Percentiles rank a stretch among this genome's conserved stretches.
phyloP scores from a whole-genome alignment of 2,113 vertebrate species.

The Eulacestoma nigropectus region DNA sequence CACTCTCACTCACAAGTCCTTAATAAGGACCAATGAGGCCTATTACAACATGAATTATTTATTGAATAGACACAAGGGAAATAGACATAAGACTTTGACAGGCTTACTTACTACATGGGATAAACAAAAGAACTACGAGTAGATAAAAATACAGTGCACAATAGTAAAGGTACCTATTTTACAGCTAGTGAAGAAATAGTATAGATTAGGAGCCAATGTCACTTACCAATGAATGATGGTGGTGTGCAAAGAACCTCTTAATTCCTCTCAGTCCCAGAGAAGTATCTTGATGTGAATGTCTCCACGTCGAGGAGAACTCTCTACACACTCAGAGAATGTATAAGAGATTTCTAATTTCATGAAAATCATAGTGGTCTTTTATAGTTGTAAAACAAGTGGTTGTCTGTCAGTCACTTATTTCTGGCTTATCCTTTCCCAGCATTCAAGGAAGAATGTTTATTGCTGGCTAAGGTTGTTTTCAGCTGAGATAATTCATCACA shows the following conservation, averaged over 20 bases:
- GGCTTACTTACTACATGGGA: background rate
- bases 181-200: background rate
- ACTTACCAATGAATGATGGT: background rate
- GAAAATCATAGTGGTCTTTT: background rate
- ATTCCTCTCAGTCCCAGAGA: background rate
- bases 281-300: rapidly evolving
- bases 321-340: background rate
- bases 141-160: background rate
- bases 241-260: background rate
- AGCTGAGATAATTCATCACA: background rate
- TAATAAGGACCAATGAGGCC: background rate
- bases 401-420: background rate
- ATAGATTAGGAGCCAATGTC: background rate
- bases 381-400: background rate
- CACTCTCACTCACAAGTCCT: background rate
- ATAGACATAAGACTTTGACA: background rate
- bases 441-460: background rate
- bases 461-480: background rate
- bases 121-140: background rate
- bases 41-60: background rate
- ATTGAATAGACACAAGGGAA: background rate
- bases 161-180: background rate
- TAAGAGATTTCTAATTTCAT: background rate
- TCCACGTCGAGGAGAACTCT: background rate
- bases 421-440: background rate